Base-by-base conservation (phyloP, 2,888 invertebrate species). In the Diarsia brunnea region DNA sequence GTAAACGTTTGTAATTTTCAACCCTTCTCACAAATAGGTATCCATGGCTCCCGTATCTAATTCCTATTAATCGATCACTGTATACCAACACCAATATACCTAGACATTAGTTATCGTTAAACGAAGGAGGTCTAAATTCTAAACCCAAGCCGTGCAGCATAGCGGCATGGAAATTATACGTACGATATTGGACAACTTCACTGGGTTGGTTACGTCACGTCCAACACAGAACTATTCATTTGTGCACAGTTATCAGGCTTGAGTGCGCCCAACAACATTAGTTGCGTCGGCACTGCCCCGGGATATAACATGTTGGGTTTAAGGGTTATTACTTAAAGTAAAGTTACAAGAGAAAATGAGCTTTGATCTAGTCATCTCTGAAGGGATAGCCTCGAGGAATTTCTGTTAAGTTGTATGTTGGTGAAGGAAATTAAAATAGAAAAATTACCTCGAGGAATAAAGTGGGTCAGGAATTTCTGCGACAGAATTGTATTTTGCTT, bases 211-310 rank as follows among this genome's bases (percentile, higher is more conserved):
- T 84, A 73, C 84, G 69, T 81, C 84, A 78, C 77, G 84, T 88
- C 75, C 72, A 76, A 86, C 74, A 74, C 74, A 82, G 75, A 83
- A 49, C 81, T 81, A 88, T 75, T 88, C 81, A 84, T 87, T 84
- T 88, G 87, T 84, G 77, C 81, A 75, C 75, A 81, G 81, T 76
- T 88, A 83, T 77, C 78, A 78, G 49, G 73, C 81, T 60, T 84
- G 87, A 73, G 74, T 81, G 84, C 81, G 58, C 70, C 72, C 71
- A 78, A 78, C 81, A 84, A 79, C 78, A 79, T 79, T 75, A 85
- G 81, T 77, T 75, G 73, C 77, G 80, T 79, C 70, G 79, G 80
- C 83, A 79, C 65, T 79, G 87, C 73, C 80, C 66, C 64, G 65
- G 74, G 77, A 75, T 53, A 70, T 79, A 69, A 77, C 71, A 86